A percentile compares a stretch with the other conserved stretches of the same genome.
Conservation (phyloP, 2,797 vertebrate genomes). For the Acrossocheilus wenchowensis region DNA sequence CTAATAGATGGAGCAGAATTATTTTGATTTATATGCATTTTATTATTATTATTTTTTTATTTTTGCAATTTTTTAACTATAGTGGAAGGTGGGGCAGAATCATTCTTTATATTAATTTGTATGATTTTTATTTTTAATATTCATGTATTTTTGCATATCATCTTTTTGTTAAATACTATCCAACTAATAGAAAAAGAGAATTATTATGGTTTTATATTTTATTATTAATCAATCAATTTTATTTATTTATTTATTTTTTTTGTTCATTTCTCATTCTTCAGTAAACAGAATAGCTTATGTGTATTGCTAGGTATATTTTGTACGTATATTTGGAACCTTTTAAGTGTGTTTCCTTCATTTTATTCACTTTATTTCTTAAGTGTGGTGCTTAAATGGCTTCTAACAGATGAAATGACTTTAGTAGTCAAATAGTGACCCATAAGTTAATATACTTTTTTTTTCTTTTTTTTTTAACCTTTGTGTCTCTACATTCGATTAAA, state of each 20-base stretch:
- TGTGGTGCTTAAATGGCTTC: background rate
- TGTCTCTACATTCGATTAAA: background rate
- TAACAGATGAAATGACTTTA: background rate
- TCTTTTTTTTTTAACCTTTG: too few relatives aligned
- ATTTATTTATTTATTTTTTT: background rate
- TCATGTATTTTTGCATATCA: background rate
- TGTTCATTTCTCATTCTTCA: background rate
- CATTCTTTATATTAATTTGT: background rate
- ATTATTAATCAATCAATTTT: too few relatives aligned
- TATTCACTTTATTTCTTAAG: background rate
- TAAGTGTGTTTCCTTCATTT: background rate
- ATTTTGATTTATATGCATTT: background rate
- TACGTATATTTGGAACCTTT: background rate
- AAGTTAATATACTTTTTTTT: too few relatives aligned
- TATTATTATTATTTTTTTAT: background rate
- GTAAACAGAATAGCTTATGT: background rate
- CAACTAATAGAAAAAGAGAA: background rate
- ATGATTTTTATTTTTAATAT: background rate
- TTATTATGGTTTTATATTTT: background rate
- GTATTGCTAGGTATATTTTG: background rate
- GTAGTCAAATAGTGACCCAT: background rate
- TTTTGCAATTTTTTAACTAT: background rate
- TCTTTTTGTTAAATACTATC: background rate
- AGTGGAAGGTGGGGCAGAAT: background rate
- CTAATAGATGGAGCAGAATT: too few relatives aligned